phyloP scores from a whole-genome alignment of 2,888 invertebrate genomes.

The Lacanobia wlatinum region DNA sequence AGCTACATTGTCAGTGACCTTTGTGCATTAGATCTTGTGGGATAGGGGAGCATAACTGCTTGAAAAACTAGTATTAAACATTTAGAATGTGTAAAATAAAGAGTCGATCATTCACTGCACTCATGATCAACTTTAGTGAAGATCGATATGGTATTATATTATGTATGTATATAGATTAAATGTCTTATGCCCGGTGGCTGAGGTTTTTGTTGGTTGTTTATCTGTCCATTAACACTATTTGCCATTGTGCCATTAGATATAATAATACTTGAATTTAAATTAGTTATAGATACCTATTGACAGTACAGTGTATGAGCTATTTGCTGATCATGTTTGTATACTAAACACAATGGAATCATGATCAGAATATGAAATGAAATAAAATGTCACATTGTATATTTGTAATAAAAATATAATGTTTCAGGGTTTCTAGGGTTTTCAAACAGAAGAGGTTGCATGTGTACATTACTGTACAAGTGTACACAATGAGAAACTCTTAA shows the following conservation, averaged over 20 bases:
- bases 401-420: conserved; percentile 7
- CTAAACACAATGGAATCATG: conserved; percentile 56
- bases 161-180: conserved; percentile 8
- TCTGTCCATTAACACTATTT: too few species aligned
- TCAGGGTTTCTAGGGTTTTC: neutral
- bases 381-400: conserved; percentile 24
- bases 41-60: neutral
- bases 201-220: too few species aligned
- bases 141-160: neutral
- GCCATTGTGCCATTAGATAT: neutral
- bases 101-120: conserved; percentile 3
- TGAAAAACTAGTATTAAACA: neutral
- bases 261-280: conserved; percentile 47
- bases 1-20: neutral
- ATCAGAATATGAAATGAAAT: conserved; percentile 50
- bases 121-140: neutral
- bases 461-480: neutral
- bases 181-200: neutral
- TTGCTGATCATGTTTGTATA: conserved; percentile 46
- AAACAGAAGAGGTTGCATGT: neutral
- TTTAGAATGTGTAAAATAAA: neutral
- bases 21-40: neutral
- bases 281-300: conserved; percentile 12
- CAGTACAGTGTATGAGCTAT: conserved; percentile 23
- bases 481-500: neutral